These are phyloP conservation scores for Eupleurogrammus muticus DNA, from an alignment of 2,797 vertebrate genomes.

Conservation along the genomic window DNA sequence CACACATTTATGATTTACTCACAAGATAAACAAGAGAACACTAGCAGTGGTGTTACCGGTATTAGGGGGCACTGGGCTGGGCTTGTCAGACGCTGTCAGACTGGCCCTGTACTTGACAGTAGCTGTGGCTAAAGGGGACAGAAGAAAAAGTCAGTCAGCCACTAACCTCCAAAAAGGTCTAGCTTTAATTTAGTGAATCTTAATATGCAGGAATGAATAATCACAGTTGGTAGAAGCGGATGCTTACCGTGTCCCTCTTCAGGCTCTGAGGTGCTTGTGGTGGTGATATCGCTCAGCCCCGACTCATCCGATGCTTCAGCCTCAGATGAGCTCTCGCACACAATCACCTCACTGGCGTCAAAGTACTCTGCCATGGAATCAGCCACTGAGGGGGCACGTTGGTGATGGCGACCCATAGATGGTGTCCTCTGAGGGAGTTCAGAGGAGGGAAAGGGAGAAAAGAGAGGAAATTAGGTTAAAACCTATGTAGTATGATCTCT, in stretches of 20 bases:
- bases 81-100: slow-evolving; percentile 57
- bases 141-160: not conserved
- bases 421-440: slow-evolving; percentile 48
- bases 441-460: no score
- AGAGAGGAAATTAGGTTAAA: not conserved
- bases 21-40: not conserved
- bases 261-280: slow-evolving; percentile 88
- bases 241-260: slow-evolving; percentile 80
- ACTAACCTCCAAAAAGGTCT: not conserved
- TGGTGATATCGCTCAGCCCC: slow-evolving; percentile 89
- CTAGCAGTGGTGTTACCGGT: slow-evolving; percentile 55
- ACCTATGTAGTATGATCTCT: not conserved
- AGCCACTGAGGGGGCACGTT: slow-evolving; percentile 86
- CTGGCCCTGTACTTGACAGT: slow-evolving; percentile 76
- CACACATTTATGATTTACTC: not conserved
- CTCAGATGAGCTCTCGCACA: slow-evolving; percentile 90
- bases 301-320: slow-evolving; percentile 90
- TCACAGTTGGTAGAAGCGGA: not conserved
- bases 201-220: not conserved
- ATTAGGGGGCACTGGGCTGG: slow-evolving; percentile 41
- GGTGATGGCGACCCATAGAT: slow-evolving; percentile 72
- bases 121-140: slow-evolving; percentile 53
- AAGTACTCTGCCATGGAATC: slow-evolving; percentile 93
- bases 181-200: not conserved
- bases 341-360: slow-evolving; percentile 90